phyloP scores from a whole-genome alignment of 1,140 invertebrate species.

The Tetramorium simillimum region DNA sequence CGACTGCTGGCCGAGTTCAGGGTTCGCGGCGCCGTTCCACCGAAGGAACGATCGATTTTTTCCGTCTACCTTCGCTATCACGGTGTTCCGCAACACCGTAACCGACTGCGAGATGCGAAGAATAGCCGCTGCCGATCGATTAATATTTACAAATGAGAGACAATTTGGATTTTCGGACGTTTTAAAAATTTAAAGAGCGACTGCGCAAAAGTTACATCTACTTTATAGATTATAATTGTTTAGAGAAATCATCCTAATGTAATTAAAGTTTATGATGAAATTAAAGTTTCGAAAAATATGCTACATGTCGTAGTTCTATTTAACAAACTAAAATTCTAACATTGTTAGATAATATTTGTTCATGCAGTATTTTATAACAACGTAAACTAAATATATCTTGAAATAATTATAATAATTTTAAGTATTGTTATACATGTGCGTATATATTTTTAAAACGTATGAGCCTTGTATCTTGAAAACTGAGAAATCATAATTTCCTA shows the following conservation, averaged over 20 bases:
- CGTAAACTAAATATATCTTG: background rate
- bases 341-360: background rate
- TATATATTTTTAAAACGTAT: background rate
- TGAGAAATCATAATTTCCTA: background rate
- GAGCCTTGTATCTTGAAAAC: background rate
- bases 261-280: too few relatives aligned
- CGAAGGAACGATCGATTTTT: conserved; percentile 65
- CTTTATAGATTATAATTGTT: background rate
- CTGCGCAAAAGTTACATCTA: background rate
- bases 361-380: background rate
- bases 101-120: conserved; percentile 40
- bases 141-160: background rate
- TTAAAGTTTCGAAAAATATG: background rate
- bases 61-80: conserved; percentile 51
- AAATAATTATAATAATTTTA: background rate
- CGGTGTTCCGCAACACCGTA: conserved; percentile 47
- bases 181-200: background rate
- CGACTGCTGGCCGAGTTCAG: conserved; percentile 72
- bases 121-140: background rate
- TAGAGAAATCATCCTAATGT: background rate
- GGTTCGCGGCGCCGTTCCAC: conserved; percentile 35
- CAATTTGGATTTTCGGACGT: background rate
- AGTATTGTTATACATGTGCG: background rate
- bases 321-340: background rate
- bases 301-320: background rate